These are phyloP conservation scores for Halichoerus grypus DNA, from an alignment of 2,113 vertebrate species.

Conservation along the genomic window DNA sequence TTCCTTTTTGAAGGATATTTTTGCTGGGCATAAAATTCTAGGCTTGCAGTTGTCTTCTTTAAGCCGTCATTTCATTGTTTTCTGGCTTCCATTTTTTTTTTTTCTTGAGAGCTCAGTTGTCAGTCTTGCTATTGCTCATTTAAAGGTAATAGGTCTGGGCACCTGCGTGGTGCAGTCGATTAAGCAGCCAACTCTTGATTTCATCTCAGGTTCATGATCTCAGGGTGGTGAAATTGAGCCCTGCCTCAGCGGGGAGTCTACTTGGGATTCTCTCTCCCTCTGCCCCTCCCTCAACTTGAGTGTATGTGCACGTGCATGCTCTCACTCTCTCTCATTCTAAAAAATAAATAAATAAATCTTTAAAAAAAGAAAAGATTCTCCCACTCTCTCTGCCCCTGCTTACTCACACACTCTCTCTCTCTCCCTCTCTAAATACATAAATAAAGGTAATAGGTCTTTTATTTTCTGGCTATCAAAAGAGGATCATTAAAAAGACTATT, in stretches of 20 bases:
- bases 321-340: no score
- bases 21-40: conserved; percentile 15
- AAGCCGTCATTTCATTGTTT: background rate
- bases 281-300: background rate
- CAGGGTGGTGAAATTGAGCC: background rate
- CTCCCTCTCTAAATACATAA: background rate
- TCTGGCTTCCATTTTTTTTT: background rate
- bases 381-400: background rate
- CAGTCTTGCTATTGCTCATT: background rate
- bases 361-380: no score
- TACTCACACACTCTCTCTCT: background rate
- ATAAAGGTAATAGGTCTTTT: background rate
- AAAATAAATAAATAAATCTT: no score
- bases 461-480: conserved; percentile 31
- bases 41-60: background rate
- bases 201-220: background rate
- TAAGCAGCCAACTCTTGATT: background rate
- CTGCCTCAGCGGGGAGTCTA: background rate
- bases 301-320: no score
- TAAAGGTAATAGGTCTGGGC: background rate
- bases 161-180: background rate
- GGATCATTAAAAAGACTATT: background rate
- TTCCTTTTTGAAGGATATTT: conserved; percentile 2
- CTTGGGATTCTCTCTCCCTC: background rate
- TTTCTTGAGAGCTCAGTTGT: background rate